Base-by-base conservation (phyloP, 2,797 vertebrate species). In the Limnodromus scolopaceus region DNA sequence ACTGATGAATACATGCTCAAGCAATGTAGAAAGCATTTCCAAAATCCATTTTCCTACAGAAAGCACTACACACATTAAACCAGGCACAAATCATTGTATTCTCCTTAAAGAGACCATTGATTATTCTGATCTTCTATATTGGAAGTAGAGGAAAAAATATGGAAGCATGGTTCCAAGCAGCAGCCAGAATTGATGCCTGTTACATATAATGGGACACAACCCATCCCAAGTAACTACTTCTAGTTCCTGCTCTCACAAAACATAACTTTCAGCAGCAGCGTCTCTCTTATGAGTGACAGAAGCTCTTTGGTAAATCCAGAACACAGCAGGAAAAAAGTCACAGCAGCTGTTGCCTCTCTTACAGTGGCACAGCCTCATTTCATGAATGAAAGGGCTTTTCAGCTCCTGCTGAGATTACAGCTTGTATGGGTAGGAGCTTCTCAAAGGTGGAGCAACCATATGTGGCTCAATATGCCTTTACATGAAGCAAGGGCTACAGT, bases 331-430 rank as follows among this genome's bases (percentile, higher is more conserved):
- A 92, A 77, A 18, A 79, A 39, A 69, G n/a, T 87, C 28, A 76
- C n/a, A 85, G 60, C 87, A 95, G 87, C 87, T 92, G 93, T 16
- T 89, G 68, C 30, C 75, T 74, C 78, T 63, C 87, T 92, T 38
- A 65, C 51, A 89, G 60, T 34, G 48, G 45, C 57, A 91, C 28
- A 83, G 87, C n/a, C 66, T 76, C 36, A 63, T 89, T 91, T 82
- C 46, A 76, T 82, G 81, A 96, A 92, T 92, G 74, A 78, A 95
- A 92, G 49, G 45, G 43, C 38, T 89, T 82, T 78, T 72, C 79
- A 57, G 48, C 76, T 82, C 79, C 76, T 70, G 60, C 76, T 89
- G 92, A 95, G 93, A 85, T 66, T 94, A 92, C 78, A 94, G 65
- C 61, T 89, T 82, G 66, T 60, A 74, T 17, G 66, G 46, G 25